A percentile compares a stretch with the other conserved stretches of the same genome.
Evolutionary conservation across 1,140 invertebrate genomes (phyloP).

Genomic region (Saccostrea echinata): DNA sequence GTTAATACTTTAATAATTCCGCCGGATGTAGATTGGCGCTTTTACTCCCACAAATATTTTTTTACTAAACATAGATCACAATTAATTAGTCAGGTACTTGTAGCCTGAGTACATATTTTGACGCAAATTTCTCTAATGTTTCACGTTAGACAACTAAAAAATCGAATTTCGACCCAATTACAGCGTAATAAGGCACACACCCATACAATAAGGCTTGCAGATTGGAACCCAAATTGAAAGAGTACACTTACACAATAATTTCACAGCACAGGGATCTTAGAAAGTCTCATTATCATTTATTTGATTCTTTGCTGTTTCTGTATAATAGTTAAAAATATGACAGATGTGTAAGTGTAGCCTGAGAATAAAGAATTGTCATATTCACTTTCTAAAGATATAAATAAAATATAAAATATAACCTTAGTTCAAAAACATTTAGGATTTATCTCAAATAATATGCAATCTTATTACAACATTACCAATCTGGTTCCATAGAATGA

Average conservation of each 20-base stretch:
- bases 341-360: too few relatives aligned
- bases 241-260: neutral
- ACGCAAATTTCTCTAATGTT: neutral
- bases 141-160: neutral
- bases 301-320: too few relatives aligned
- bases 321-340: too few relatives aligned
- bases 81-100: slow-evolving; percentile 6
- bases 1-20: slow-evolving; percentile 24
- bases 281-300: too few relatives aligned
- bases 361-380: too few relatives aligned
- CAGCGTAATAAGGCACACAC: neutral
- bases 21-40: neutral
- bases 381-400: too few relatives aligned
- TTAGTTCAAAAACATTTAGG: too few relatives aligned
- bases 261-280: too few relatives aligned
- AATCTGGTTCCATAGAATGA: too few relatives aligned
- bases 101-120: slow-evolving; percentile 21
- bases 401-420: too few relatives aligned
- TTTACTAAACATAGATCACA: neutral
- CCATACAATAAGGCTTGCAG: neutral
- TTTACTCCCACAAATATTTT: slow-evolving; percentile 17
- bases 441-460: too few relatives aligned
- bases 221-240: neutral
- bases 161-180: neutral
- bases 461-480: too few relatives aligned